A percentile compares a stretch with the other conserved stretches of the same genome.
Conservation (phyloP, 2,797 vertebrate species). For the Labroides dimidiatus region DNA sequence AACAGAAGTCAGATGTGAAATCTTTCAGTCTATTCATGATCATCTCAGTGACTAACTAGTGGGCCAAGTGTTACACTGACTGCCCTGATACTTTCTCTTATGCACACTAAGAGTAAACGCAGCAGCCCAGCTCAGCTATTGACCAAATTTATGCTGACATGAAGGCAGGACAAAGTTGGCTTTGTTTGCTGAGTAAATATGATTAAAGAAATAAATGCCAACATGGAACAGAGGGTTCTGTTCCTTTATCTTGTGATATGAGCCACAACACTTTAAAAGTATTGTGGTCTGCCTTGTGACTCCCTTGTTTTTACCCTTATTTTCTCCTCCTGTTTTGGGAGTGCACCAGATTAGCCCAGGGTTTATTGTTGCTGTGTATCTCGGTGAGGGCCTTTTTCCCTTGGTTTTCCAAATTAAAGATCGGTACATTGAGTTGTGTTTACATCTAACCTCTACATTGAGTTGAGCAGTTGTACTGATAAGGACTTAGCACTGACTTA, state of each 20-base stretch:
- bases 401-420: constrained; percentile 28
- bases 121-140: constrained; percentile 3
- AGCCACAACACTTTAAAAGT: constrained; percentile 17
- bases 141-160: constrained; percentile 22
- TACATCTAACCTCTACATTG: constrained; percentile 33
- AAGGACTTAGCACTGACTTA: constrained; percentile 12
- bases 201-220: constrained; percentile 14
- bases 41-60: constrained; percentile 1
- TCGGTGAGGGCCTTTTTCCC: constrained; percentile 36
- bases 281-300: constrained; percentile 50
- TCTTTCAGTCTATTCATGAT: constrained; percentile 2
- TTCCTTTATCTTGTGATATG: constrained; percentile 28
- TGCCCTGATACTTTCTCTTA: constrained; percentile 10
- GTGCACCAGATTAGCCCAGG: constrained; percentile 24
- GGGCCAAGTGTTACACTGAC: constrained; percentile 29
- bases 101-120: not conserved
- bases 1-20: not conserved
- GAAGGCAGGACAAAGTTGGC: constrained; percentile 29
- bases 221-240: constrained; percentile 33
- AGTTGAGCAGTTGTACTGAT: not conserved
- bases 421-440: constrained; percentile 43
- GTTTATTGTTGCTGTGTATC: constrained; percentile 19
- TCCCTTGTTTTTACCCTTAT: constrained; percentile 38
- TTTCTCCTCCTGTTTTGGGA: constrained; percentile 13
- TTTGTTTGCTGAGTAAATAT: constrained; percentile 44